Conservation (phyloP, 2,888 invertebrate genomes). For the Thera obeliscata region DNA sequence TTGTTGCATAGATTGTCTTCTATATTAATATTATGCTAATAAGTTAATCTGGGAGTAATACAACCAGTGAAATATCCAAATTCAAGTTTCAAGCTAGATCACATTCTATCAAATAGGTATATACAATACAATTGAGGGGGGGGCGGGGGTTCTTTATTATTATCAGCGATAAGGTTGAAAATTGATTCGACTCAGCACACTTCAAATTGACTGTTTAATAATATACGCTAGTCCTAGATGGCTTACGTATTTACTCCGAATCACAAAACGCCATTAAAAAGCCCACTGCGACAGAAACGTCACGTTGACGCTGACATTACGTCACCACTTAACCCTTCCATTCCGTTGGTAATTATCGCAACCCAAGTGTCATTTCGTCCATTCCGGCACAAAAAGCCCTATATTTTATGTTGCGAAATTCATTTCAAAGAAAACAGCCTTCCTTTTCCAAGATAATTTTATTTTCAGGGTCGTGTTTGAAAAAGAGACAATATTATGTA, state of each 20-base stretch:
- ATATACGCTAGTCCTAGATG: not conserved
- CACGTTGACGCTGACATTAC: constrained; percentile 31
- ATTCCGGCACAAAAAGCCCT: constrained; percentile 29
- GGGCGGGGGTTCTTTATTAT: no score
- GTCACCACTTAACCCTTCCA: constrained; percentile 37
- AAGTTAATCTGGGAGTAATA: no score
- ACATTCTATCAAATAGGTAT: no score
- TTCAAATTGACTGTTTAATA: no score
- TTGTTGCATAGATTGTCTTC: no score
- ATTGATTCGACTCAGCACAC: no score
- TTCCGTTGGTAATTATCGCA: constrained; percentile 36
- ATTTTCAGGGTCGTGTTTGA: constrained; percentile 9
- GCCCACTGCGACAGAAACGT: constrained; percentile 14
- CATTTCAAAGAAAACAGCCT: constrained; percentile 25
- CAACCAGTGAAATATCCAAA: no score
- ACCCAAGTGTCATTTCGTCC: constrained; percentile 33
- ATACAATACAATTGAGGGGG: no score
- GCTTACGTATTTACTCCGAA: constrained; percentile 1
- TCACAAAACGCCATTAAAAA: constrained; percentile 22
- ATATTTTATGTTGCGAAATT: constrained; percentile 40
- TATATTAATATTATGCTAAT: no score
- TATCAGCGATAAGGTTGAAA: no score
- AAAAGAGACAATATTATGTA: not conserved
- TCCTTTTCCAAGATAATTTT: constrained; percentile 9
- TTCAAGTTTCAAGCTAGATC: no score